Percentiles rank a stretch among this genome's conserved stretches.
phyloP scores from a whole-genome alignment of 1,140 invertebrate species.

The Protaetia brevitarsis region DNA sequence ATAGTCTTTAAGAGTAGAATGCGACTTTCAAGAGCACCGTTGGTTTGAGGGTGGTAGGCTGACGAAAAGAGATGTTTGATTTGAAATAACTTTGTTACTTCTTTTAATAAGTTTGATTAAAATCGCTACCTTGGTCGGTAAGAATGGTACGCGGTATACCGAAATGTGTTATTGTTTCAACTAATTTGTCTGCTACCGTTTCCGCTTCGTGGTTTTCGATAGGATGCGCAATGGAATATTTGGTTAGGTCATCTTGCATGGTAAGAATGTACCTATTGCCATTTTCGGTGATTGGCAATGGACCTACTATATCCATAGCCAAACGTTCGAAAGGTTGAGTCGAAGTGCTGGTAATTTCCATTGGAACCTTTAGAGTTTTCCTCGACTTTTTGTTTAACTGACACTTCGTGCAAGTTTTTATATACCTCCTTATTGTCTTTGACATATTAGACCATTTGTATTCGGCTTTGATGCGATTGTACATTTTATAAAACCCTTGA shows the following conservation, averaged over 20 bases:
- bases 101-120: conserved; percentile 35
- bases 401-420: conserved; percentile 15
- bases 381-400: conserved; percentile 27
- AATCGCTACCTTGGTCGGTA: conserved; percentile 43
- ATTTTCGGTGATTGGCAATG: conserved; percentile 34
- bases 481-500: conserved; percentile 28
- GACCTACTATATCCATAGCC: conserved; percentile 42
- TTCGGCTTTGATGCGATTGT: neutral
- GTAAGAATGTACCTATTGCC: conserved; percentile 40
- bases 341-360: conserved; percentile 39
- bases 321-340: conserved; percentile 32
- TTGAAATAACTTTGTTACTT: conserved; percentile 36
- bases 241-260: conserved; percentile 44
- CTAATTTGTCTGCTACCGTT: conserved; percentile 36
- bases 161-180: conserved; percentile 34
- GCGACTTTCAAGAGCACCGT: conserved; percentile 42
- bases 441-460: conserved; percentile 22
- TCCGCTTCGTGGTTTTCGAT: conserved; percentile 38
- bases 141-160: conserved; percentile 43
- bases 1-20: conserved; percentile 41
- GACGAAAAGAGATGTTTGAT: conserved; percentile 36
- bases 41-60: conserved; percentile 42
- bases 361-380: conserved; percentile 33
- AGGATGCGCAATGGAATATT: conserved; percentile 39
- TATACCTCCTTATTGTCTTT: conserved; percentile 10